Conservation (phyloP, 2,888 invertebrate genomes). For the Himalopsyche kuldschensis region DNA sequence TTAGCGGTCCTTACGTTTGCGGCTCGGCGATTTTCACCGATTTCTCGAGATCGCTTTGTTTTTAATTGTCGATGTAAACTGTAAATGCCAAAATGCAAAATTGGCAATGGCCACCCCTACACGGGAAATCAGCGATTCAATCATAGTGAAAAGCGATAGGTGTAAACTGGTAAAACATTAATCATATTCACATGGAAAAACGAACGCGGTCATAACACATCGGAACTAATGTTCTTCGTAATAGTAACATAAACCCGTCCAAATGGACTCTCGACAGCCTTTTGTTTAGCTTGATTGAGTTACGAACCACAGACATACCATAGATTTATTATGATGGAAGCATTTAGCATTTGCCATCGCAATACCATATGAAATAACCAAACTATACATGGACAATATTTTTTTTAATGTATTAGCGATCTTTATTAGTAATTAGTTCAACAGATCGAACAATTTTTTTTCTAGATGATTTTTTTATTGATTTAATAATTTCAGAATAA, state of each 20-base stretch:
- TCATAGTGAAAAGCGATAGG: conserved; percentile 12
- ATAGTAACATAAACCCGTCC: conserved; percentile 22
- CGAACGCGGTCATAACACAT: not conserved
- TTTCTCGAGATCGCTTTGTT: conserved; percentile 12
- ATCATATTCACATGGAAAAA: not conserved
- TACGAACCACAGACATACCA: conserved; percentile 30
- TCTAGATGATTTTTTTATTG: too few relatives aligned
- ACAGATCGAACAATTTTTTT: too few relatives aligned
- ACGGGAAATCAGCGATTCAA: conserved; percentile 46
- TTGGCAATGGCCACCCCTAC: conserved; percentile 62
- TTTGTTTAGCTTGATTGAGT: conserved; percentile 38
- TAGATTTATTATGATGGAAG: not conserved
- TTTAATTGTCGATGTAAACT: conserved; percentile 5
- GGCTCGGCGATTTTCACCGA: conserved; percentile 1
- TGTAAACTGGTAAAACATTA: not conserved
- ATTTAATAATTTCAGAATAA: too few relatives aligned
- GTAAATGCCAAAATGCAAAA: conserved; percentile 53
- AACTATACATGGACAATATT: not conserved
- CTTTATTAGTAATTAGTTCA: too few relatives aligned
- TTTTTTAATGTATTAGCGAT: not conserved
- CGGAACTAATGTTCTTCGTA: conserved; percentile 6
- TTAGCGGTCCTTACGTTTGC: not conserved
- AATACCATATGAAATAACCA: not conserved
- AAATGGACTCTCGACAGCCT: conserved; percentile 32
- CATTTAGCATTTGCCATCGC: not conserved